Evolutionary conservation across 2,797 vertebrate genomes (phyloP).

Genomic region (Mallotus villosus): DNA sequence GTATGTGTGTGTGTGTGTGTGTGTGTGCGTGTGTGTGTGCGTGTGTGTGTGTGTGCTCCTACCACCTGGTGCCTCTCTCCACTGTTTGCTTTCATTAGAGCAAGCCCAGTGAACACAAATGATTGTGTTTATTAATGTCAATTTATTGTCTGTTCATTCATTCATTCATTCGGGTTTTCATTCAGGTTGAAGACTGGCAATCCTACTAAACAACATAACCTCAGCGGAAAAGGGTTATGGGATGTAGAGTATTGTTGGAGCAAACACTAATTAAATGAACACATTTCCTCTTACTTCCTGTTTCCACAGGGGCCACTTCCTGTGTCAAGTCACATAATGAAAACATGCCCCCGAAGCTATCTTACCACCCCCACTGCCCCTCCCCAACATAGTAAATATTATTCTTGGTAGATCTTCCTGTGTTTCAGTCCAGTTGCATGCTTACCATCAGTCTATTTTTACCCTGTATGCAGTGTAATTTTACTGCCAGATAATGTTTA

Average conservation of each 20-base stretch:
- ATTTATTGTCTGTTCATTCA: no score
- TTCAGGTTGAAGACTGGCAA: no score
- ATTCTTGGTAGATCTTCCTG: slow-evolving; percentile 32
- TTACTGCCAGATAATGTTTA: slow-evolving; percentile 15
- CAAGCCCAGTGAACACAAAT: no score
- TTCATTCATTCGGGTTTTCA: no score
- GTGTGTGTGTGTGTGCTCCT: neutral
- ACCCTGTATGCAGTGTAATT: no score
- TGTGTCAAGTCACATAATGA: slow-evolving; percentile 34
- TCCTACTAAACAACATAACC: no score
- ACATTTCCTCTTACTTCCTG: slow-evolving; percentile 44
- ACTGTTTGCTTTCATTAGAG: neutral
- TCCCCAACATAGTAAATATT: slow-evolving; percentile 44
- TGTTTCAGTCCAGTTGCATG: slow-evolving; percentile 26
- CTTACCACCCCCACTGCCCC: neutral
- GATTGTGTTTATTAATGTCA: no score
- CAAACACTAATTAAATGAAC: slow-evolving; percentile 35
- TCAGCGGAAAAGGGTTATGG: neutral
- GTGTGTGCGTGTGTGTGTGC: neutral
- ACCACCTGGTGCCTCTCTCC: neutral
- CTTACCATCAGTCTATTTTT: slow-evolving; percentile 13
- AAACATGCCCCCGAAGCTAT: neutral
- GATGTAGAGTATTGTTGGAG: slow-evolving; percentile 23
- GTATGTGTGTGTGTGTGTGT: neutral
- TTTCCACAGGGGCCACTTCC: slow-evolving; percentile 44